These are phyloP conservation scores for Caenorhabditis panamensis DNA, from an alignment of 2,888 invertebrate species.

Conservation along the genomic window DNA sequence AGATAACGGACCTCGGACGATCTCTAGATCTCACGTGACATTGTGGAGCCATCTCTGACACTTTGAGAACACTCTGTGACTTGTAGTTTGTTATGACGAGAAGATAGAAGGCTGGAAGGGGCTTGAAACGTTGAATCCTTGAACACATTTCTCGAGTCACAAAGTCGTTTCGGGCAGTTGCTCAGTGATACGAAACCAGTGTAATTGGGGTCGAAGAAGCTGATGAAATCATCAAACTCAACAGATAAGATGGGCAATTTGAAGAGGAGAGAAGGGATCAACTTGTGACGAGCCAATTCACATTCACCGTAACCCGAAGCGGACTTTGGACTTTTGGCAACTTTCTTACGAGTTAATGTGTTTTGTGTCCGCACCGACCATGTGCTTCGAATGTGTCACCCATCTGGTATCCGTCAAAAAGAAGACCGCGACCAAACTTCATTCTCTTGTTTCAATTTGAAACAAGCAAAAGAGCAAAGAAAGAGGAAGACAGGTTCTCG, in stretches of 20 bases:
- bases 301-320: neutral
- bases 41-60: conserved; percentile 13
- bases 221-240: conserved; percentile 22
- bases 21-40: conserved; percentile 19
- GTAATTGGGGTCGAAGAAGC: conserved; percentile 4
- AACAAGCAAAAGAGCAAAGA: neutral
- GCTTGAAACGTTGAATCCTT: no score
- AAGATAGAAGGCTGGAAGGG: neutral
- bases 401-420: conserved; percentile 21
- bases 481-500: neutral
- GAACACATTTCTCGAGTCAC: no score
- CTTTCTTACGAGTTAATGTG: conserved; percentile 12
- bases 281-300: neutral
- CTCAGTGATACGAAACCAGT: neutral
- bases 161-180: no score
- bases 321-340: neutral
- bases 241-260: conserved; percentile 4
- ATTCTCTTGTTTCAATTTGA: no score
- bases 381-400: conserved; percentile 38
- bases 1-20: neutral
- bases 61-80: neutral
- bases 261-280: neutral
- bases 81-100: conserved; percentile 22
- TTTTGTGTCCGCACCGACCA: conserved; percentile 17
- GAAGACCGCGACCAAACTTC: conserved; percentile 37